Conservation (phyloP, 2,888 invertebrate species). For the Laothoe populi region DNA sequence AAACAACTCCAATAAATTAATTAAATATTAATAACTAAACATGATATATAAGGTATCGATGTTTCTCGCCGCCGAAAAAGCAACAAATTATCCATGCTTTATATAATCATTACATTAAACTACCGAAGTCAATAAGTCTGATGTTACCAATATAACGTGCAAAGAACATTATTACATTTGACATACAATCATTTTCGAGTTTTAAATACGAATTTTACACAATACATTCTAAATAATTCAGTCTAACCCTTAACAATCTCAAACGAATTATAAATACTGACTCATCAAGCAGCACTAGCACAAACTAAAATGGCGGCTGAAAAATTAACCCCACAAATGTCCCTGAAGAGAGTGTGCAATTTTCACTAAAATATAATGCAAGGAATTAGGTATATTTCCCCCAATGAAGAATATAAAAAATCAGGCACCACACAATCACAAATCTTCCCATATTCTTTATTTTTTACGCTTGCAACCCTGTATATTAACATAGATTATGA, state of each 20-base stretch:
- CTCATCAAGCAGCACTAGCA: conserved; percentile 8
- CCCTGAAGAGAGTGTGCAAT: conserved; percentile 10
- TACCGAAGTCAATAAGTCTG: neutral
- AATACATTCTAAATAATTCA: neutral
- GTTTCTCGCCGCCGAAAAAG: conserved; percentile 3
- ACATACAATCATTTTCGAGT: neutral
- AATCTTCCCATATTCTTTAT: conserved; percentile 29
- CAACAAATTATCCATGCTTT: too few relatives aligned
- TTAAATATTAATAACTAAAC: conserved; percentile 31
- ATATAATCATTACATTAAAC: neutral
- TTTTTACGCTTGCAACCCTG: conserved; percentile 6
- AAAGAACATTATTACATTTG: neutral
- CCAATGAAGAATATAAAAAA: conserved; percentile 12
- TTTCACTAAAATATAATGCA: conserved; percentile 2
- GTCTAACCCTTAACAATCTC: neutral
- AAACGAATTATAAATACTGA: conserved; percentile 1
- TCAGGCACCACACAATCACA: conserved; percentile 30
- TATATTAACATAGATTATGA: conserved; percentile 2
- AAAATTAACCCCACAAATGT: conserved; percentile 5
- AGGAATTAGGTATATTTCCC: neutral
- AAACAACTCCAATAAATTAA: conserved; percentile 61
- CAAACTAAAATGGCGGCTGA: conserved; percentile 10
- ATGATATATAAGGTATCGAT: conserved; percentile 14
- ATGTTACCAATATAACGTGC: neutral
- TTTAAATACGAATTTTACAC: neutral